Evolutionary conservation across 2,888 invertebrate species (phyloP), one percentile per base, ranked within the genome.

Genomic region (Lobophora halterata): DNA sequence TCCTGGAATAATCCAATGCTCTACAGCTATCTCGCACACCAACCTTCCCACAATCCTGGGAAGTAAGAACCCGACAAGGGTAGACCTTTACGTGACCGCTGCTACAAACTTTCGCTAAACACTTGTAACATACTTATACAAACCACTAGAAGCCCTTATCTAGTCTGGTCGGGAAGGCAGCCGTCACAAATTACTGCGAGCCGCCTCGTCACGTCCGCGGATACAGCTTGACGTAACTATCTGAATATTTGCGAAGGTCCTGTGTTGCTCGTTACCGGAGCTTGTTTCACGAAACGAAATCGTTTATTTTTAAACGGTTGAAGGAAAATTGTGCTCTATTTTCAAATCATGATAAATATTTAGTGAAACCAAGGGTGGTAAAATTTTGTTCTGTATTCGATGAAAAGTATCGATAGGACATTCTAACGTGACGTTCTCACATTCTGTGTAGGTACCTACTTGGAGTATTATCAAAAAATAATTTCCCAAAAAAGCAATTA

Each of bases 141-240:
- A 40, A 30, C 30, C 35, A 42, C 44, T 36, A 29, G 27, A 42
- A 36, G 28, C 42, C 35, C 46, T 52, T 52, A 51, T 49, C 50
- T 45, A 29, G 44, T 35, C 29, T 36, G 49, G 26, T 17, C 31
- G 37, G 38, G 29, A 26, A 35, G 32, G 29, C 45, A 44, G 39
- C 40, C 48, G 37, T 46, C 36, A 46, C 51, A 52, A 53, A 53
- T 53, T 50, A 45, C 48, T 10, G 2, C 23, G 34, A 31, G 27
- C 33, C 27, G 40, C 40, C 49, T 34, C 43, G 49, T 41, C 42
- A 49, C 51, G 48, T 51, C 20, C 30, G 25, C 31, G 23, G 45
- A 44, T 37, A 43, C 42, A 43, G 35, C 43, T 46, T 35, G 33
- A 38, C 34, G 24, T 41, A 40, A 39, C 47, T 44, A 39, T 43